Evolutionary conservation across 2,113 vertebrate genomes (phyloP), one percentile per base, ranked within the genome.

Genomic region (Peromyscus californicus): DNA sequence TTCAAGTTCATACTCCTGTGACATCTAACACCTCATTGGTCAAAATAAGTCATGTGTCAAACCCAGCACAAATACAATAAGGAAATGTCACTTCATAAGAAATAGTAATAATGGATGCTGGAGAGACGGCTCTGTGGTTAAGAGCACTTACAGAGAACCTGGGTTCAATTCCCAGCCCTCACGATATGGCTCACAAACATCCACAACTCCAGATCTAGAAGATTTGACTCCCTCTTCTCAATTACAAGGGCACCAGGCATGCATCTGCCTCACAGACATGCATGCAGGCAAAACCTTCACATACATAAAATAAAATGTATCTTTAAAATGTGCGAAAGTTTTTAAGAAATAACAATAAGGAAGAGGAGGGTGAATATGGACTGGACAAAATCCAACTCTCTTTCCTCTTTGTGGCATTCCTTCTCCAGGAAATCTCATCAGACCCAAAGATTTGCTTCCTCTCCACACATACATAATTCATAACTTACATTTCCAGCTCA

Each of bases 401-500:
- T 57, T 70, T 67, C 75, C 16, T 76, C 76, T 89, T 48, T 29
- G 48, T 51, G 59, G 72, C 17, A 69, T 92, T 93, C 36, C 75
- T 93, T 95, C 36, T 86, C 87, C 92, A 78, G 26, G 12, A 85
- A 45, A 89, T 74, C 17, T 65, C 48, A 70, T 78, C 69, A 79
- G 61, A 84, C 48, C 15, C 36, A 84, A 65, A 95, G 74, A 93
- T 90, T 61, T 82, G 51, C 22, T 94, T 95, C 70, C 17, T 90
- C 6, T 57, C 42, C 51, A 39, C 54, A 21, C 39, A 90, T 79
- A 42, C 57, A 90, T 69, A 90, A 82, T 93, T 91, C 48, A 75
- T 57, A 89, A 78, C 88, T 94, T 95, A 91, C 76, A 90, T 87
- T n/a, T 67, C 31, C 57, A 91, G 22, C 29, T 83, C 57, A 93